Evolutionary conservation across 1,140 invertebrate genomes (phyloP), one percentile per base, ranked within the genome.

Genomic region (Drosophila jambulina): DNA sequence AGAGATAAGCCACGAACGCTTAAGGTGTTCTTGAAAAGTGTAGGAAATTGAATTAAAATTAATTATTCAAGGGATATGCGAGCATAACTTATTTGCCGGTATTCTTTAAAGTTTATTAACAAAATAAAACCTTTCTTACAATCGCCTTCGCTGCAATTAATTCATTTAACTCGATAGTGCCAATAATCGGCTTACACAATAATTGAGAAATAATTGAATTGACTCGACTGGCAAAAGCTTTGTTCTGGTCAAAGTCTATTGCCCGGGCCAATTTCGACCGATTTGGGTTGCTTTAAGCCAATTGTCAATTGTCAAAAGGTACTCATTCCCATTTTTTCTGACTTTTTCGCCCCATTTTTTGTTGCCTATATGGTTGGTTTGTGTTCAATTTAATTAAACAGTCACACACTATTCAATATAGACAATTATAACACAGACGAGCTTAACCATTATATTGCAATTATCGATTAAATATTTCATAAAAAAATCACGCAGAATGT

Each of bases 301-400:
- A 74, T 74, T 74, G 67, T 59, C 69, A 72, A 59, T 59, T 42
- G 53, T 17, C 34, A 56, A 56, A 38, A 56, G 53, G 34, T 38
- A 10, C 34, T 17, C 53, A 56, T n/a, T 25, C 15, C 21, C 2
- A 12, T 6, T 25, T 56, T 23, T 38, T 36, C n/a, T 36, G 32
- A 23, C 29, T 63, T 34, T 46, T 62, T n/a, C 23, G 9, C 7
- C 6, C 1, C 23, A 6, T 32, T 67, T 76, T 43, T 51, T 68
- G 43, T 42, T 36, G 34, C 23, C 46, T n/a, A 60, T n/a, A 67
- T 57, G 54, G 27, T 71, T 49, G 43, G 65, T 71, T 87, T 76
- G 51, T 77, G 74, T 69, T 78, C 51, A 83, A 83, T 87, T 86
- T 87, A 86, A 86, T 86, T 83, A 86, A 86, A 74, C 76, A 82